A percentile compares a stretch with the other conserved stretches of the same genome.
Conservation (phyloP, 2,113 vertebrate genomes). For the Bubo scandiacus region DNA sequence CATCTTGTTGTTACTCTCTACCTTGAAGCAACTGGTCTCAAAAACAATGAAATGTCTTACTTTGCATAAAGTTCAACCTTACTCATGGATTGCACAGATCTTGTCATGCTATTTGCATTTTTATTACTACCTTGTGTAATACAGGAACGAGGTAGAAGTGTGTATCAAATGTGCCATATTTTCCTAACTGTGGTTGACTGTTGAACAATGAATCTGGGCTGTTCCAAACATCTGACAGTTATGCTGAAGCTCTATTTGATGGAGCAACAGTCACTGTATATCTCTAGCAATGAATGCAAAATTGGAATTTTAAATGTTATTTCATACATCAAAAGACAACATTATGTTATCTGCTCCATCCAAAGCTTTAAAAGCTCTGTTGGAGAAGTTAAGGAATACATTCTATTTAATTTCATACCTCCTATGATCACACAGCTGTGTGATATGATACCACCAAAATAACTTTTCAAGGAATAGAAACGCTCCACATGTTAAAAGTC, state of each 20-base stretch:
- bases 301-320: constrained; percentile 24
- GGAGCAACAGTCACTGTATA: background rate
- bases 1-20: background rate
- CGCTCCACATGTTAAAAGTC: background rate
- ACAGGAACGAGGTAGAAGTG: background rate
- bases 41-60: background rate
- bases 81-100: background rate
- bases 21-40: background rate
- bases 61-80: background rate
- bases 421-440: constrained; percentile 29
- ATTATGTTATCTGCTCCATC: background rate
- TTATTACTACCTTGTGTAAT: background rate
- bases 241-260: background rate
- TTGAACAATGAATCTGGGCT: background rate
- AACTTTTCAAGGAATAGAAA: constrained; percentile 5
- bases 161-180: background rate
- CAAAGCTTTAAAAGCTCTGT: constrained; percentile 1
- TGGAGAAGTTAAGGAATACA: background rate
- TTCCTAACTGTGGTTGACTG: background rate
- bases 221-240: background rate
- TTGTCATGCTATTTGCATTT: background rate
- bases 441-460: constrained; percentile 7
- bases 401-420: constrained; percentile 19
- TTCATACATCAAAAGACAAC: background rate
- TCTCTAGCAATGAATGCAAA: background rate